Conservation (phyloP, 2,797 vertebrate genomes). For the Spatula clypeata region DNA sequence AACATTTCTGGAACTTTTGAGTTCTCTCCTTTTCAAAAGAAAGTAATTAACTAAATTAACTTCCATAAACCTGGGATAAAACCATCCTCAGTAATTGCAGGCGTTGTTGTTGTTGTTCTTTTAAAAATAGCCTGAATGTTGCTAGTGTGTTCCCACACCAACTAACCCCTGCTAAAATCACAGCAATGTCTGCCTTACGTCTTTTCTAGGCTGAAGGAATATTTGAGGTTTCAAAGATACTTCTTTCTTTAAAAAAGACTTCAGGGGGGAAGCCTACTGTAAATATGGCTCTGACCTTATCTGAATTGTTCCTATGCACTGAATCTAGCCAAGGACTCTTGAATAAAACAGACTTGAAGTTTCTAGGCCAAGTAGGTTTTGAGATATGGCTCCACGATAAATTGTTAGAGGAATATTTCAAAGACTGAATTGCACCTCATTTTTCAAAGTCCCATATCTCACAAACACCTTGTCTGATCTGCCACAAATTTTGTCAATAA, state of each 20-base stretch:
- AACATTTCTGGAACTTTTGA: rapidly evolving
- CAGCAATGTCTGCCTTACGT: background rate
- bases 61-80: background rate
- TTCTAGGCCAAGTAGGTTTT: conserved; percentile 70
- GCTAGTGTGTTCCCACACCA: background rate
- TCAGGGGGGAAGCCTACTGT: background rate
- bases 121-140: background rate
- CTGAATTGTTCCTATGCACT: background rate
- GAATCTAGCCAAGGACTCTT: conserved; percentile 67
- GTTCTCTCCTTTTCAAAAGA: background rate
- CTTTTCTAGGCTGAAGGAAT: background rate
- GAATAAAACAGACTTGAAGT: conserved; percentile 76
- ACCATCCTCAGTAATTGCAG: background rate
- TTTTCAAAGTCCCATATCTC: conserved; percentile 70
- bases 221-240: background rate
- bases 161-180: background rate
- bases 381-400: conserved; percentile 53
- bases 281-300: conserved; percentile 66
- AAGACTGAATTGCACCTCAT: conserved; percentile 66
- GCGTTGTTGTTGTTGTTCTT: background rate
- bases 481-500: conserved; percentile 69
- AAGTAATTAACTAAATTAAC: background rate
- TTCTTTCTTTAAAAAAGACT: background rate
- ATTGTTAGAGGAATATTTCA: conserved; percentile 71
- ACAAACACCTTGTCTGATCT: conserved; percentile 66